Conservation (phyloP, 2,888 invertebrate genomes). For the Deladenus siricidicola region DNA sequence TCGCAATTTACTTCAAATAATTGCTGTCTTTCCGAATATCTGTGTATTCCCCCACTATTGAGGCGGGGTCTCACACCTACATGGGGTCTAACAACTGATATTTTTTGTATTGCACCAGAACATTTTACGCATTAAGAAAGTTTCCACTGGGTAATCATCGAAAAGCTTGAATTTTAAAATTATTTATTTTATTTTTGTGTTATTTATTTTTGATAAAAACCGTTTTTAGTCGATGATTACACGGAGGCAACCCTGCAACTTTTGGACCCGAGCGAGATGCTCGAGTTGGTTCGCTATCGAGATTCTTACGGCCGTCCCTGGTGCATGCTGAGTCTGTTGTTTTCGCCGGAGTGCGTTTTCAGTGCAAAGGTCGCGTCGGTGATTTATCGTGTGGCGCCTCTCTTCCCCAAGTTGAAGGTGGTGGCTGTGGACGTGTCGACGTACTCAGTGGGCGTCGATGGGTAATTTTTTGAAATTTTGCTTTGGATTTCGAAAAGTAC, state of each 20-base stretch:
- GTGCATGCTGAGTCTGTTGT: constrained; percentile 61
- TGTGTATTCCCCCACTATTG: too few species aligned
- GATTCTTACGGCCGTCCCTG: constrained; percentile 23
- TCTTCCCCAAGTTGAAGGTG: constrained; percentile 17
- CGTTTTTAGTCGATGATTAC: constrained; percentile 2
- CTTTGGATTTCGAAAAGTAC: background rate
- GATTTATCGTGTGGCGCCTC: constrained; percentile 9
- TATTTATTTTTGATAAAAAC: background rate
- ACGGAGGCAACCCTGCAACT: background rate
- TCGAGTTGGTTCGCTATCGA: constrained; percentile 5
- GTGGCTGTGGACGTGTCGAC: constrained; percentile 18
- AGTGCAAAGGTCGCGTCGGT: constrained; percentile 62
- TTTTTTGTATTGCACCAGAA: too few species aligned
- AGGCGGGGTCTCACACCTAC: too few species aligned
- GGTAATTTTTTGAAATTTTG: background rate
- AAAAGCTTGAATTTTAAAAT: background rate
- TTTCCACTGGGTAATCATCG: too few species aligned
- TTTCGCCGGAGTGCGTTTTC: constrained; percentile 79
- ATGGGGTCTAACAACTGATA: too few species aligned
- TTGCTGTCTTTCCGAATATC: too few species aligned
- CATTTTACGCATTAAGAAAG: too few species aligned
- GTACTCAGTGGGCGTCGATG: constrained; percentile 8
- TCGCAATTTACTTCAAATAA: too few species aligned
- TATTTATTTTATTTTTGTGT: background rate
- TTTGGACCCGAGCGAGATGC: constrained; percentile 9